Evolutionary conservation across 2,888 invertebrate species (phyloP).

Genomic region (Oeneis ivallda): DNA sequence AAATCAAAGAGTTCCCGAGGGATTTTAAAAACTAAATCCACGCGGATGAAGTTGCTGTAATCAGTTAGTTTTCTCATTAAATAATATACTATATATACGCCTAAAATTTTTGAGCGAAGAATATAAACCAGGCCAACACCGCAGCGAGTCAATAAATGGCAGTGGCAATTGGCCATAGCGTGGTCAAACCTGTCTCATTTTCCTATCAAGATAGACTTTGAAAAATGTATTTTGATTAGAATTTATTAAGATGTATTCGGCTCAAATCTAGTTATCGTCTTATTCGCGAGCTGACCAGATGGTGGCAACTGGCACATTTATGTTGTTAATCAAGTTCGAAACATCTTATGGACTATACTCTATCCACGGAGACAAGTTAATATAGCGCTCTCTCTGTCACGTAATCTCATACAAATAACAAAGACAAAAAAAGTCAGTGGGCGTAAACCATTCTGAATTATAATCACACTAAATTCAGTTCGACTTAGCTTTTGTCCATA

Average conservation of each 20-base stretch:
- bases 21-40: too few relatives aligned
- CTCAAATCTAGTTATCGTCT: slow-evolving; percentile 1
- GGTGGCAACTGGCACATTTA: slow-evolving; percentile 10
- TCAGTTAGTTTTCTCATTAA: too few relatives aligned
- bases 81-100: too few relatives aligned
- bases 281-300: background rate
- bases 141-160: background rate
- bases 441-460: too few relatives aligned
- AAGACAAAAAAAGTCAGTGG: too few relatives aligned
- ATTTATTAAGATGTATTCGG: slow-evolving; percentile 9
- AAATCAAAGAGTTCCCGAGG: too few relatives aligned
- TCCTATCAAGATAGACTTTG: slow-evolving; percentile 3
- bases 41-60: too few relatives aligned
- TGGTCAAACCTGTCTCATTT: slow-evolving; percentile 13
- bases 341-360: background rate
- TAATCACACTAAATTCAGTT: too few relatives aligned
- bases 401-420: too few relatives aligned
- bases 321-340: background rate
- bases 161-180: slow-evolving; percentile 5
- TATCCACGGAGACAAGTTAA: too few relatives aligned
- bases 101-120: background rate
- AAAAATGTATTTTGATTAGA: background rate
- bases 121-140: slow-evolving; percentile 13
- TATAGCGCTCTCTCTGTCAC: too few relatives aligned
- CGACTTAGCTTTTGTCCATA: too few relatives aligned